phyloP scores from a whole-genome alignment of 1,140 invertebrate species.

The Drosophila willistoni region DNA sequence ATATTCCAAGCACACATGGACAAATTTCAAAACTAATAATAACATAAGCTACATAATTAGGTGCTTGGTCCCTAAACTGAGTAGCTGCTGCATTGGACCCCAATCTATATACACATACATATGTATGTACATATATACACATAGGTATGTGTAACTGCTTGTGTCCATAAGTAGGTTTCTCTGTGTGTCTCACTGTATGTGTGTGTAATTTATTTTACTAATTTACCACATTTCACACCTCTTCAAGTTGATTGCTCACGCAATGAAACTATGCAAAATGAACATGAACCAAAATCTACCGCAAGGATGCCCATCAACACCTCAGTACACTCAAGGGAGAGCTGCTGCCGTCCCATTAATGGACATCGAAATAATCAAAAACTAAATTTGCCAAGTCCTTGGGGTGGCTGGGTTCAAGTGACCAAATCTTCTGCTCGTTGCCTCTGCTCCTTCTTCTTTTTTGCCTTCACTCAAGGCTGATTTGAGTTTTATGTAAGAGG shows the following conservation, averaged over 20 bases:
- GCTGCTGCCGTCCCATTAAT: conserved; percentile 66
- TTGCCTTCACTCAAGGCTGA: conserved; percentile 46
- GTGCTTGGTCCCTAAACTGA: conserved; percentile 47
- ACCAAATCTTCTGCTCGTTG: conserved; percentile 14
- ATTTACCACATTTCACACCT: conserved; percentile 70
- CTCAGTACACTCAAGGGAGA: conserved; percentile 55
- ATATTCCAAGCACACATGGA: conserved; percentile 39
- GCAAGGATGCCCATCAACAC: conserved; percentile 18
- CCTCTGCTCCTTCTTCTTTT: background rate
- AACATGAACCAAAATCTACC: conserved; percentile 18
- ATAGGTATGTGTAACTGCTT: background rate
- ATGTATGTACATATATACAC: conserved; percentile 10
- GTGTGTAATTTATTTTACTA: conserved; percentile 79
- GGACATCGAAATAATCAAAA: conserved; percentile 79
- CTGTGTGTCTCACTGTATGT: conserved; percentile 34
- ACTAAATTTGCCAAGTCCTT: conserved; percentile 68
- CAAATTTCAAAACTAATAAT: conserved; percentile 69
- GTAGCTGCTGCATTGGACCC: conserved; percentile 21
- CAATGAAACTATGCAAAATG: conserved; percentile 54
- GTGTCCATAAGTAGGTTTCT: conserved; percentile 15
- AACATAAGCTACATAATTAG: conserved; percentile 72
- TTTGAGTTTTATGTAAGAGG: conserved; percentile 47
- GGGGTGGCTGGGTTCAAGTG: conserved; percentile 35
- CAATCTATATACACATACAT: conserved; percentile 16
- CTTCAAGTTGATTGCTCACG: conserved; percentile 60